A percentile compares a stretch with the other conserved stretches of the same genome.
phyloP scores from a whole-genome alignment of 2,113 vertebrate species.

The Percina caprodes region DNA sequence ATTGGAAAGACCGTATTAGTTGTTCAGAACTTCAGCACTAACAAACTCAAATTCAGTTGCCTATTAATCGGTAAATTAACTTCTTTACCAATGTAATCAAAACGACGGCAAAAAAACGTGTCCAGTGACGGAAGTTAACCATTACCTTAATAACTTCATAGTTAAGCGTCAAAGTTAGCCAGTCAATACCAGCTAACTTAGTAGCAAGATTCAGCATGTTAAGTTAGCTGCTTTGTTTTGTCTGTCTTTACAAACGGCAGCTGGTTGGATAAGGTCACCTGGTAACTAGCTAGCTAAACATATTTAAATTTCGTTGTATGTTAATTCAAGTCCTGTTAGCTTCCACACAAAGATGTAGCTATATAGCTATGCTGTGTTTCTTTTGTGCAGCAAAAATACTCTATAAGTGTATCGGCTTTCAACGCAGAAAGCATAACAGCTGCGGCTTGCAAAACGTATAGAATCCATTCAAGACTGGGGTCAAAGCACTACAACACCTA shows the following conservation, averaged over 20 bases:
- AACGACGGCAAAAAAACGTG: not conserved
- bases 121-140: not conserved
- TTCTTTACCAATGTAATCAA: not conserved
- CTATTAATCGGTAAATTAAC: not conserved
- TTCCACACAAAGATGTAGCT: no score
- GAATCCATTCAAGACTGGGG: not conserved
- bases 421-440: no score
- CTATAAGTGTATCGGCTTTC: no score
- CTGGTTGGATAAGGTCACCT: not conserved
- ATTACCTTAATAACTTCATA: not conserved
- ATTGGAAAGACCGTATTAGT: no score
- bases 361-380: no score
- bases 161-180: not conserved
- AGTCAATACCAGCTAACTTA: not conserved
- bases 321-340: not conserved
- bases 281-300: not conserved
- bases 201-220: not conserved
- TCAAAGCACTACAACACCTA: not conserved
- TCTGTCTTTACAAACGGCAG: not conserved
- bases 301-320: not conserved
- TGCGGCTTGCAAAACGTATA: no score
- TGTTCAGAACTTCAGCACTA: not conserved
- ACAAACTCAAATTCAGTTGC: not conserved
- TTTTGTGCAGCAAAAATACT: no score
- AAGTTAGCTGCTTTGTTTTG: not conserved